Conservation (phyloP, 2,113 vertebrate species). For the Tachysurus fulvidraco region DNA sequence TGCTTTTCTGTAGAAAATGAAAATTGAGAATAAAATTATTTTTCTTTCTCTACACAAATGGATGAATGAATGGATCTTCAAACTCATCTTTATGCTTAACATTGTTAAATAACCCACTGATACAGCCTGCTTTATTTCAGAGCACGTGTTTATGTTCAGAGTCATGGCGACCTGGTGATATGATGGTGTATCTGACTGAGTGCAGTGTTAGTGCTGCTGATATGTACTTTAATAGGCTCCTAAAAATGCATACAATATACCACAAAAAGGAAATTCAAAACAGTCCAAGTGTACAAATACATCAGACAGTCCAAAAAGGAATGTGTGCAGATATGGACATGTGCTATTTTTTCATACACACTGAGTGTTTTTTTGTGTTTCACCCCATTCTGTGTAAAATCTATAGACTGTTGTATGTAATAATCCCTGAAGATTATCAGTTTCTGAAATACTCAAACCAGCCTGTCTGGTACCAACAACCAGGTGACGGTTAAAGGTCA, state of each 20-base stretch:
- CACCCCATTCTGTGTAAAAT: too few relatives aligned
- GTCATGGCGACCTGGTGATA: background rate
- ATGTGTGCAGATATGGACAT: background rate
- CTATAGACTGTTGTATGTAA: too few relatives aligned
- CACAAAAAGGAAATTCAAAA: background rate
- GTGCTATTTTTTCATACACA: background rate
- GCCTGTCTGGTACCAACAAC: too few relatives aligned
- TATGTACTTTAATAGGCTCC: background rate
- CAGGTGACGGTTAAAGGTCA: too few relatives aligned
- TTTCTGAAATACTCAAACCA: too few relatives aligned
- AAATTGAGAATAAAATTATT: background rate
- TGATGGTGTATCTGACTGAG: background rate
- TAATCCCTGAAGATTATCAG: too few relatives aligned
- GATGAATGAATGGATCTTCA: too few relatives aligned
- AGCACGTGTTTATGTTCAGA: background rate
- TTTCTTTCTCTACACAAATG: too few relatives aligned
- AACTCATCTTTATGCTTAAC: too few relatives aligned
- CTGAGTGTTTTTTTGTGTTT: too few relatives aligned
- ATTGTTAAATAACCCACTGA: background rate
- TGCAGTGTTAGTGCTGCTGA: background rate
- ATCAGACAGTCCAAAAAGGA: background rate
- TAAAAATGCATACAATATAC: conserved; percentile 3
- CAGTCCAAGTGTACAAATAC: conserved; percentile 5
- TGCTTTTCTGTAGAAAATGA: background rate
- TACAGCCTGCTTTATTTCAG: background rate